Evolutionary conservation across 2,888 invertebrate species (phyloP).

Genomic region (Chelonus formosanus): DNA sequence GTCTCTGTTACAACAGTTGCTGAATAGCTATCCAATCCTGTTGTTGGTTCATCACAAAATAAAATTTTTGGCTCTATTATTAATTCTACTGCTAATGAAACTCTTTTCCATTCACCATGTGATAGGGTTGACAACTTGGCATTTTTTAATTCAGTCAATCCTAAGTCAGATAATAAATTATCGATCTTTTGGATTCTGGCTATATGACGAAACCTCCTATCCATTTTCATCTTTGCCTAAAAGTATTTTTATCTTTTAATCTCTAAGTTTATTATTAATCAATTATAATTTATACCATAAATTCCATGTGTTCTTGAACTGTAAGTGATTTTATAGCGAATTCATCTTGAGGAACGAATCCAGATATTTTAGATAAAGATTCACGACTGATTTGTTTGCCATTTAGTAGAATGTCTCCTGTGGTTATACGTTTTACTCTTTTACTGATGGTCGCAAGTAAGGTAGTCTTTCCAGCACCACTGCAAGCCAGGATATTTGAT

Average conservation of each 20-base stretch:
- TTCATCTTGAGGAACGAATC: slow-evolving; percentile 88
- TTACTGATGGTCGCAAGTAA: slow-evolving; percentile 78
- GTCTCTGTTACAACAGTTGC: slow-evolving; percentile 82
- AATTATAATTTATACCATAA: slow-evolving; percentile 73
- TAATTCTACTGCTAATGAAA: slow-evolving; percentile 89
- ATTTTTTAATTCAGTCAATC: slow-evolving; percentile 75
- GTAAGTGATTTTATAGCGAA: slow-evolving; percentile 81
- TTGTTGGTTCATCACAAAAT: slow-evolving; percentile 95
- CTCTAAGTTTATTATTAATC: neutral
- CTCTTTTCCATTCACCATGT: slow-evolving; percentile 87
- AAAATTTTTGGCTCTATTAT: slow-evolving; percentile 87
- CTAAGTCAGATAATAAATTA: slow-evolving; percentile 72
- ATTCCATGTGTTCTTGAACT: slow-evolving; percentile 83
- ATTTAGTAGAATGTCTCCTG: slow-evolving; percentile 77
- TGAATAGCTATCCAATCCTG: slow-evolving; percentile 89
- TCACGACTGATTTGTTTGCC: slow-evolving; percentile 72
- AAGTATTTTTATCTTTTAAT: slow-evolving; percentile 12
- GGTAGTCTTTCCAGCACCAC: slow-evolving; percentile 82
- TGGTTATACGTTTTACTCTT: slow-evolving; percentile 73
- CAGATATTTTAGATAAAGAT: slow-evolving; percentile 79
- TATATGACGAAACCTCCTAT: slow-evolving; percentile 64
- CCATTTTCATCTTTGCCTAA: slow-evolving; percentile 82
- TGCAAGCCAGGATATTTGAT: slow-evolving; percentile 56
- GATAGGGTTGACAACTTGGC: slow-evolving; percentile 81
- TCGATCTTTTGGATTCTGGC: slow-evolving; percentile 64